Percentiles rank a stretch among this genome's conserved stretches.
phyloP scores from a whole-genome alignment of 2,113 vertebrate genomes.

The Acrocephalus kingi region DNA sequence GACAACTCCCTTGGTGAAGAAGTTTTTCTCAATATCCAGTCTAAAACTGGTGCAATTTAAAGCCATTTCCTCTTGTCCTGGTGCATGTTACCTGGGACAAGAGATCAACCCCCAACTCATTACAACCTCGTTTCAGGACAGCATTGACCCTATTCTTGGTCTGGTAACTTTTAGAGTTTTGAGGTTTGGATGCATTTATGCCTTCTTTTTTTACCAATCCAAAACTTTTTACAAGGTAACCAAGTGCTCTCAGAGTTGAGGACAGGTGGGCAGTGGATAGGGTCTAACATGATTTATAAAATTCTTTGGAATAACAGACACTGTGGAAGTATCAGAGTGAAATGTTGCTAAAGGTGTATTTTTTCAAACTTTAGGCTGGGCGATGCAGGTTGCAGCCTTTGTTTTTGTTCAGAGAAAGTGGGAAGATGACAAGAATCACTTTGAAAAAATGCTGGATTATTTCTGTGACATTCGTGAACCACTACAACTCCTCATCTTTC shows the following conservation, averaged over 20 bases:
- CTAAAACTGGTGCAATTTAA: neutral
- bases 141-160: neutral
- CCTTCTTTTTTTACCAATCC: neutral
- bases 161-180: neutral
- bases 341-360: slow-evolving; percentile 25
- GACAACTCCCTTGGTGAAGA: neutral
- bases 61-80: neutral
- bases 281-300: neutral
- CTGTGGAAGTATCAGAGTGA: neutral
- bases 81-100: neutral
- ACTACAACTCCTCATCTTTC: slow-evolving; percentile 94
- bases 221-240: neutral
- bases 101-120: accelerated
- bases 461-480: slow-evolving; percentile 94
- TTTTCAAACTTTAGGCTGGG: slow-evolving; percentile 85
- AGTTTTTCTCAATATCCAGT: neutral
- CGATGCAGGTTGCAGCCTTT: slow-evolving; percentile 96
- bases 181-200: neutral
- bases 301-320: neutral
- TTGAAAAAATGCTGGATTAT: slow-evolving; percentile 93
- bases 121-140: neutral
- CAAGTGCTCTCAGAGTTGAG: neutral
- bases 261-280: neutral
- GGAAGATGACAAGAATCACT: slow-evolving; percentile 89
- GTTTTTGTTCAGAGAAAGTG: slow-evolving; percentile 94